These are phyloP conservation scores for Trachelus iudaicus DNA, from an alignment of 2,888 invertebrate species.

Conservation along the genomic window DNA sequence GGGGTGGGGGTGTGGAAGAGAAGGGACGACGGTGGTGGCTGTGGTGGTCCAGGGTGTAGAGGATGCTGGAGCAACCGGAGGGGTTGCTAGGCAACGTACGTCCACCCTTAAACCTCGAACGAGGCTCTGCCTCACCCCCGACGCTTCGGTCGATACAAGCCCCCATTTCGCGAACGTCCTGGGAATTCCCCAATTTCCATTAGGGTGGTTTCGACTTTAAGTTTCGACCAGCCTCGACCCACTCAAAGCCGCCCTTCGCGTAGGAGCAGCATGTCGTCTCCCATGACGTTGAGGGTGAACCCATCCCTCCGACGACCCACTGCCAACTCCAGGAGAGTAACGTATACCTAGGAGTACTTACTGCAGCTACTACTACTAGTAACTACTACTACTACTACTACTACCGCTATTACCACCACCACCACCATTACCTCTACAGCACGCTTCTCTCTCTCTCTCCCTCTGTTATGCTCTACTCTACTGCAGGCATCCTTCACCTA, in stretches of 20 bases:
- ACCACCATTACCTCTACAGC: background rate
- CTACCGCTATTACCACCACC: background rate
- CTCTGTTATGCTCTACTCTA: background rate
- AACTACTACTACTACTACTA: background rate
- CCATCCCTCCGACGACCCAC: background rate
- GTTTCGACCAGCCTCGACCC: constrained; percentile 13
- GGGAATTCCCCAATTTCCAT: constrained; percentile 61
- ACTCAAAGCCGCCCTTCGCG: background rate
- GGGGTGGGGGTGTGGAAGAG: constrained; percentile 19
- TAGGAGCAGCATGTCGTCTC: background rate
- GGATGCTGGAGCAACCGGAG: constrained; percentile 37
- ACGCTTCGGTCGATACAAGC: constrained; percentile 55
- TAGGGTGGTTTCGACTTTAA: constrained; percentile 46
- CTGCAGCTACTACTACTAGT: background rate
- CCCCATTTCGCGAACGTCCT: constrained; percentile 44
- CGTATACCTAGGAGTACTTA: background rate
- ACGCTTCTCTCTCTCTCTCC: background rate
- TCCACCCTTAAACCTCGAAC: constrained; percentile 59
- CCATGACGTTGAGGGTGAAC: background rate
- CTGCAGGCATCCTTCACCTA: background rate
- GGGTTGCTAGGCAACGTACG: constrained; percentile 62
- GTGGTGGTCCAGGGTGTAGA: constrained; percentile 22
- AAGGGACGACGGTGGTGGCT: constrained; percentile 14
- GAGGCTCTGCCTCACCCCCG: constrained; percentile 19
- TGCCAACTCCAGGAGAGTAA: background rate